These are phyloP conservation scores for Diogma glabrata DNA, from an alignment of 2,888 invertebrate species.

Conservation along the genomic window DNA sequence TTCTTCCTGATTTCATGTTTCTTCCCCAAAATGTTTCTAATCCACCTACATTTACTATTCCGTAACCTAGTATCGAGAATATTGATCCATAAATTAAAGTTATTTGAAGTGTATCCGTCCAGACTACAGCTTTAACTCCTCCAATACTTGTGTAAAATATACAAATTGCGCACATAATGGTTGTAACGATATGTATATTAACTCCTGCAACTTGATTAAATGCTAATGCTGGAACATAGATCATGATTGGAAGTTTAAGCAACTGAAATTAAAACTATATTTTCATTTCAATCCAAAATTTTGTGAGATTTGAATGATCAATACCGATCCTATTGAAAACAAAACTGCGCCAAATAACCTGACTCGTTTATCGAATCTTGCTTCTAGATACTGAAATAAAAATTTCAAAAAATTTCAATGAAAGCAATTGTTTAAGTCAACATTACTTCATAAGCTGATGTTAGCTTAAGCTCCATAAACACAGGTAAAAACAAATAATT, in stretches of 20 bases:
- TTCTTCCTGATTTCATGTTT: slow-evolving; percentile 55
- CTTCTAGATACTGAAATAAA: slow-evolving; percentile 26
- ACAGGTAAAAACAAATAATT: slow-evolving; percentile 55
- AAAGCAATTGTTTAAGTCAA: no score
- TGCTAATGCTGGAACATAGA: background rate
- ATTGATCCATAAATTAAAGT: slow-evolving; percentile 65
- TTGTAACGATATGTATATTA: slow-evolving; percentile 56
- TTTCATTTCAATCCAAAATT: no score
- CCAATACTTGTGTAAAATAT: slow-evolving; percentile 82
- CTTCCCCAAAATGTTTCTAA: slow-evolving; percentile 49
- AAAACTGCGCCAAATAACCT: slow-evolving; percentile 1
- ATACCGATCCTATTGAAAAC: no score
- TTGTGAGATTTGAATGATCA: no score
- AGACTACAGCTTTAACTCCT: slow-evolving; percentile 68
- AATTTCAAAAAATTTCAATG: no score
- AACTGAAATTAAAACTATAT: background rate
- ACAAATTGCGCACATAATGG: slow-evolving; percentile 62
- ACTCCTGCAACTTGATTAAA: background rate
- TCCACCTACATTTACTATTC: slow-evolving; percentile 62
- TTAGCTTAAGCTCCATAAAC: slow-evolving; percentile 54
- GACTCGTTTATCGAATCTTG: background rate
- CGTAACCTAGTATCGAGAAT: slow-evolving; percentile 58
- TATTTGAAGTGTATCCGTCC: slow-evolving; percentile 73
- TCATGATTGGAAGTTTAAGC: background rate
- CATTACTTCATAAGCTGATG: slow-evolving; percentile 70